Evolutionary conservation across 2,797 vertebrate species (phyloP), one percentile per base, ranked within the genome.

Genomic region (Pempheris klunzingeri): DNA sequence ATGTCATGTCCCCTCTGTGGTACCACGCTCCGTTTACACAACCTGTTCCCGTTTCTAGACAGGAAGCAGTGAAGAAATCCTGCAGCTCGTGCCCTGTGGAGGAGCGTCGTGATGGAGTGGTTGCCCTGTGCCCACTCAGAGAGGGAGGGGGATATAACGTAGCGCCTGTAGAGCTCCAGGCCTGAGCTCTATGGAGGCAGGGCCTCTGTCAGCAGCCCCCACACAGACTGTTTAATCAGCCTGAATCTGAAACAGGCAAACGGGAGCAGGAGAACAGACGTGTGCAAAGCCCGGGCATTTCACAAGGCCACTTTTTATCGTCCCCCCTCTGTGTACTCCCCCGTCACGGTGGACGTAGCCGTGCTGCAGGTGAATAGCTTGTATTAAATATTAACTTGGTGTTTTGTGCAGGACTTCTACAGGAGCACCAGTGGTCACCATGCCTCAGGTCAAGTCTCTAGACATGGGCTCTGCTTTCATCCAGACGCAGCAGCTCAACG

Each of bases 401-500:
- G n/a, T 26, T 55, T 18, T 41, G 15, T 80, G 49, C 77, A 96
- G 95, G 62, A 90, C 74, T 70, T 69, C 81, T 85, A 59, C 74
- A 86, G 55, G 65, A 80, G 65, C 71, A 60, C 76, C 72, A 83
- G 65, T 73, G 59, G 82, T 83, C 3, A 57, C 75, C 20, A 98
- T 99, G 97, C 93, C 96, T 50, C 90, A 91, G 1, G 7, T 58
- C 2, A 98, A 98, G 89, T 64, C 88, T 71, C 78, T 87, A 61
- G 96, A 98, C 86, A 95, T 96, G 73, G 97, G 97, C 68, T 96
- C 96, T 0, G 97, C 97, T 92, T 98, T 98, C 93, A 97, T 99
- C 90, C 98, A 99, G 94, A 98, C 96, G 0, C 98, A 99, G 95
- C 98, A 99, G 95, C 96, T 99, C 72, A 95, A 96, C 0, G 98